These are phyloP conservation scores for Anthopleura xanthogrammica DNA, from an alignment of 92 coral and sea anemone species.

Conservation along the genomic window DNA sequence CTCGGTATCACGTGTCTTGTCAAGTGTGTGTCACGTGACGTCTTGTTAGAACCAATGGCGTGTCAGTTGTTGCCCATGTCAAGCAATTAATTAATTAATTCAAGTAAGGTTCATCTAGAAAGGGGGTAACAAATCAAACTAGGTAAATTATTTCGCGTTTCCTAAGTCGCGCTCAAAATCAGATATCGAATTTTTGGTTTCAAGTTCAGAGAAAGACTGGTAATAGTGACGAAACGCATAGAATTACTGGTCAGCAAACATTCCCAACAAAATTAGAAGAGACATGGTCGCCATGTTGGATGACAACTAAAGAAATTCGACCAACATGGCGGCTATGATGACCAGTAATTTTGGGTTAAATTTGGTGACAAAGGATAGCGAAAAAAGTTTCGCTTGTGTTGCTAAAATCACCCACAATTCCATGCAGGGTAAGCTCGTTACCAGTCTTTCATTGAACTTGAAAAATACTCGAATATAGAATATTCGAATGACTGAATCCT, in stretches of 20 bases:
- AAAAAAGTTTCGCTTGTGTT: not conserved
- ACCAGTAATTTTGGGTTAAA: not conserved
- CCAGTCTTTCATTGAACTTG: not conserved
- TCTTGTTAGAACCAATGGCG: slow-evolving; percentile 19
- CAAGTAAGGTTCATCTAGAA: slow-evolving; percentile 15
- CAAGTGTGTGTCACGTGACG: slow-evolving; percentile 47
- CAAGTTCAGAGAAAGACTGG: not conserved
- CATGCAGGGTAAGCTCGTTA: not conserved
- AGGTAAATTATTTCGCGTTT: not conserved
- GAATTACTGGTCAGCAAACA: not conserved
- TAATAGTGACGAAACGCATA: not conserved
- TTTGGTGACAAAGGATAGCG: not conserved
- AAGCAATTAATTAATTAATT: slow-evolving; percentile 7
- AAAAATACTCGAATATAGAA: not conserved
- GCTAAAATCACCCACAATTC: not conserved
- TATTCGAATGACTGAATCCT: too few relatives aligned
- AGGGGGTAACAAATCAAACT: slow-evolving; percentile 23
- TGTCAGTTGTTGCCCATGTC: slow-evolving; percentile 3
- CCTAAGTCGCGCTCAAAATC: not conserved
- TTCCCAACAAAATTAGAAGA: too few relatives aligned
- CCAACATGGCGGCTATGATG: not conserved
- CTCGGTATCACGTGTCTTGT: slow-evolving; percentile 28
- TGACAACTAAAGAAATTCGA: too few relatives aligned
- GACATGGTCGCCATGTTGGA: too few relatives aligned
- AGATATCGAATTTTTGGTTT: not conserved